Evolutionary conservation across 2,888 invertebrate genomes (phyloP), one percentile per base, ranked within the genome.

Genomic region (Drosophila atroscutellata): DNA sequence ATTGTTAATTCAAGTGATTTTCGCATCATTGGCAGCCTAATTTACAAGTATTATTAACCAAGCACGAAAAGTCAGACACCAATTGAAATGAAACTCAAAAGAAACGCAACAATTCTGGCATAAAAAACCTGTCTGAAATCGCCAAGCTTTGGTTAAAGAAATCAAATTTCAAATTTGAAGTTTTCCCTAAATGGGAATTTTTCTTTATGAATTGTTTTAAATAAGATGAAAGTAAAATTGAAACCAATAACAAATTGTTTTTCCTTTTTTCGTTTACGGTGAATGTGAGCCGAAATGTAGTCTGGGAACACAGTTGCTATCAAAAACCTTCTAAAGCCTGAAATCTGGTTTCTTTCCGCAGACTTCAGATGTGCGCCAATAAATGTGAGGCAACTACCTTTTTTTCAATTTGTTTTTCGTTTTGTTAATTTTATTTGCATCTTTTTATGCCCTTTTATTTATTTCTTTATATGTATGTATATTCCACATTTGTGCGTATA

Each of bases 341-440:
- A 55, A 70, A 62, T 74, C 75, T 61, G 50, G 34, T n/a, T 60
- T 47, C 56, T 28, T 45, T 30, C 37, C 42, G 11, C 28, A 74
- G 59, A 52, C 65, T 51, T 45, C 68, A 77, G 58, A 50, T 76
- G 77, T 37, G 60, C 49, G n/a, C 30, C 51, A 56, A 69, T 62
- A 57, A 55, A 64, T 62, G 37, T 54, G 42, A 64, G 24, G 49
- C 59, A 74, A 62, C 64, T 74, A 50, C 58, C 30, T 3, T 73
- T 73, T 56, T 45, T 11, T 7, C 24, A 24, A 20, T 13, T 56
- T 54, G 39, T 63, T 36, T 72, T 74, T 73, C 64, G 71, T 79
- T 79, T 82, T 84, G 77, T 84, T 89, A 86, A 86, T 86, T 89
- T 86, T 86, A 89, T 86, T 86, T 86, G 81, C 86, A 81, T 86